These are phyloP conservation scores for Drosophila lowei DNA, from an alignment of 1,140 invertebrate genomes.

Conservation along the genomic window DNA sequence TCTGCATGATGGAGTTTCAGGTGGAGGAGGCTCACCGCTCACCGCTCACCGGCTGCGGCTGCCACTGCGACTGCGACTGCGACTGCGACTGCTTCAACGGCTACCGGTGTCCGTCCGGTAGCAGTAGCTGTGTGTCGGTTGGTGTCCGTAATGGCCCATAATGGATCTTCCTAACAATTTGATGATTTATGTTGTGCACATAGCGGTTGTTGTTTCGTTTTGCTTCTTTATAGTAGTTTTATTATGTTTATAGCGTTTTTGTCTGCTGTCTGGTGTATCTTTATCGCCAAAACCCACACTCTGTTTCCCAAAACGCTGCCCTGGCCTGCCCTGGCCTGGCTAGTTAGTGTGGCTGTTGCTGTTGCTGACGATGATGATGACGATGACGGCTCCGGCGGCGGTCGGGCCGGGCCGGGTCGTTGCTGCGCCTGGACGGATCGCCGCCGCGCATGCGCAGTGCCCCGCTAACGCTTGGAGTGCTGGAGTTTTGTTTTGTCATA, in stretches of 20 bases:
- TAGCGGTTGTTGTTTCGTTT: constrained; percentile 74
- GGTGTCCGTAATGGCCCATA: constrained; percentile 80
- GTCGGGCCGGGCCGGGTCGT: constrained; percentile 6
- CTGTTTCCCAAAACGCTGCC: constrained; percentile 14
- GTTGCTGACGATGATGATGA: constrained; percentile 24
- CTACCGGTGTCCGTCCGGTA: constrained; percentile 17
- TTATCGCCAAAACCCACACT: constrained; percentile 67
- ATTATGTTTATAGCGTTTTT: constrained; percentile 73
- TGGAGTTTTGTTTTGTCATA: constrained; percentile 70
- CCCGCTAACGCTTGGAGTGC: constrained; percentile 50
- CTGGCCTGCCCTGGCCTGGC: background rate
- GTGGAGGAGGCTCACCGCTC: constrained; percentile 7
- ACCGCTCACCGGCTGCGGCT: constrained; percentile 2
- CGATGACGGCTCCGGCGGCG: constrained; percentile 20
- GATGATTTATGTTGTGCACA: constrained; percentile 80
- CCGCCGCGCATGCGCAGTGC: constrained; percentile 68
- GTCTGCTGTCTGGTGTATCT: constrained; percentile 50
- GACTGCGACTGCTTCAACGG: constrained; percentile 12
- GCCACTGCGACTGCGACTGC: constrained; percentile 31
- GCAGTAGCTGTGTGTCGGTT: constrained; percentile 15
- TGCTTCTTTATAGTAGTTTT: constrained; percentile 69
- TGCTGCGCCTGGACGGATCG: background rate
- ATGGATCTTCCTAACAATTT: constrained; percentile 82
- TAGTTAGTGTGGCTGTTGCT: constrained; percentile 16
- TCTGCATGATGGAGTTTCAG: constrained; percentile 10